Percentiles rank a stretch among this genome's conserved stretches.
phyloP scores from a whole-genome alignment of 2,113 vertebrate genomes.

The Anolis carolinensis region DNA sequence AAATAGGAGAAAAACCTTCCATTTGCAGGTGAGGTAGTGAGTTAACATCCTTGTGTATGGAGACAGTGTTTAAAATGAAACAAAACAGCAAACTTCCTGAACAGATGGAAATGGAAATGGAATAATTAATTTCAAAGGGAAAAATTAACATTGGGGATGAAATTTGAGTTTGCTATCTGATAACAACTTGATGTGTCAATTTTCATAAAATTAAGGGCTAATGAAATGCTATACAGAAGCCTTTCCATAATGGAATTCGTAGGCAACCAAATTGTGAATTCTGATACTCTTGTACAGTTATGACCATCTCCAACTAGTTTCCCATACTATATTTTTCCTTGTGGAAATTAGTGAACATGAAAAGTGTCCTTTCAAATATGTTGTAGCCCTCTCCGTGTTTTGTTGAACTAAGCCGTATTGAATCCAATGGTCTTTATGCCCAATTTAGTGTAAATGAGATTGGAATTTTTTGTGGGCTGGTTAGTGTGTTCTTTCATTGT shows the following conservation, averaged over 20 bases:
- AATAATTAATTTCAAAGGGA: constrained; percentile 32
- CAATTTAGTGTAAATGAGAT: background rate
- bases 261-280: background rate
- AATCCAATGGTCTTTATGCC: background rate
- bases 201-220: background rate
- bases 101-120: constrained; percentile 10
- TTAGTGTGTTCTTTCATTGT: constrained; percentile 17
- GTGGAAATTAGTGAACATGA: background rate
- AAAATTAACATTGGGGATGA: background rate
- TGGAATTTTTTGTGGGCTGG: constrained; percentile 5
- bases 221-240: background rate
- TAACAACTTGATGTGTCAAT: constrained; percentile 1
- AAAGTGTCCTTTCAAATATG: background rate
- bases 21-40: constrained; percentile 44
- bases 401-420: background rate
- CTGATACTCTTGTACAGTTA: background rate
- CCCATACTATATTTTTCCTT: background rate
- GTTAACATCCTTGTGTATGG: constrained; percentile 31
- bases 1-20: no score
- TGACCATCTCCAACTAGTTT: background rate
- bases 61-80: constrained; percentile 1
- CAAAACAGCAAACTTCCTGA: background rate
- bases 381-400: background rate
- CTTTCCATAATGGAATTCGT: background rate
- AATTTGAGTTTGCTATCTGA: background rate